Conservation (phyloP, 2,797 vertebrate species). For the Brachyrhaphis roseni region DNA sequence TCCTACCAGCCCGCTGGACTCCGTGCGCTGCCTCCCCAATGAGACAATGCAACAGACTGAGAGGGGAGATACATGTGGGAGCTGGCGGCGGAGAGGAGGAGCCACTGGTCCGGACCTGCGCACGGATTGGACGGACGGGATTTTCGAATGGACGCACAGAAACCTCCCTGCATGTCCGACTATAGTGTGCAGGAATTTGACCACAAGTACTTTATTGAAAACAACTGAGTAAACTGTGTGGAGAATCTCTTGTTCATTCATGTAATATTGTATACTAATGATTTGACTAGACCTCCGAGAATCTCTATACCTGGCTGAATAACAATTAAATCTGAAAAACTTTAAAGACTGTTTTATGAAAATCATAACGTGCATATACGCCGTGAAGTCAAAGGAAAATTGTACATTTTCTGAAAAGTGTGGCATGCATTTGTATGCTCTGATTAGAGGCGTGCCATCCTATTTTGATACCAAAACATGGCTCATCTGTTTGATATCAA, state of each 20-base stretch:
- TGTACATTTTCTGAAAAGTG: neutral
- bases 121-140: constrained; percentile 76
- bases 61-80: constrained; percentile 64
- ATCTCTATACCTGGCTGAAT: neutral
- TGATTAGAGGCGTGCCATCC: neutral
- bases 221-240: neutral
- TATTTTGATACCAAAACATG: too few relatives aligned
- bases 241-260: neutral
- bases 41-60: constrained; percentile 70
- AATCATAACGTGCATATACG: neutral
- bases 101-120: constrained; percentile 39
- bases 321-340: neutral
- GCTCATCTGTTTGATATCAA: too few relatives aligned
- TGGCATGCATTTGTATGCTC: neutral
- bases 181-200: constrained; percentile 7
- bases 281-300: neutral
- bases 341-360: neutral
- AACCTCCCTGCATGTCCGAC: constrained; percentile 29
- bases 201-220: neutral
- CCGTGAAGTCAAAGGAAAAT: neutral
- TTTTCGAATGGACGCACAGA: constrained; percentile 76
- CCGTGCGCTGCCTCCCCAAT: constrained; percentile 39
- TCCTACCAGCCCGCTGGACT: constrained; percentile 12
- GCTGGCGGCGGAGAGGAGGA: constrained; percentile 62
- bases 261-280: neutral